Percentiles rank a stretch among this genome's conserved stretches.
phyloP scores from a whole-genome alignment of 2,888 invertebrate genomes.

The Ormyrus pomaceus region DNA sequence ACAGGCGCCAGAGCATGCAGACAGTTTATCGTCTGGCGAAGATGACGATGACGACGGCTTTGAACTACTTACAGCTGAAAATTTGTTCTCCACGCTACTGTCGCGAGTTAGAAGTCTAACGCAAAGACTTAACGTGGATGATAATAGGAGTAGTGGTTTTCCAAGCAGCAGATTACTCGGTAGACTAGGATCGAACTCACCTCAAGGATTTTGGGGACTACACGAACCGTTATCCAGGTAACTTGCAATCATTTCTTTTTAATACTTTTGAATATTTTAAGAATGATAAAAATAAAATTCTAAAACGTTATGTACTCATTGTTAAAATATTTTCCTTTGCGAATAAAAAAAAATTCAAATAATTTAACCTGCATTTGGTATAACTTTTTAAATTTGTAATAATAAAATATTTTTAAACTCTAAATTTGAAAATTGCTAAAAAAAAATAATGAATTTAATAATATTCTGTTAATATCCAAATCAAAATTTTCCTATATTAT shows the following conservation, averaged over 20 bases:
- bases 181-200: constrained; percentile 72
- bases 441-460: too few species aligned
- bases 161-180: constrained; percentile 80
- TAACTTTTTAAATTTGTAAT: too few species aligned
- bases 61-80: constrained; percentile 93
- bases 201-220: constrained; percentile 76
- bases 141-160: constrained; percentile 81
- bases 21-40: constrained; percentile 92
- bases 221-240: constrained; percentile 73
- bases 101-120: constrained; percentile 91
- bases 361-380: too few species aligned
- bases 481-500: too few species aligned
- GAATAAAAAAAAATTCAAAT: neutral
- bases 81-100: constrained; percentile 90
- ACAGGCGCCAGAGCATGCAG: constrained; percentile 83
- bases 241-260: neutral
- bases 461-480: neutral
- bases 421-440: too few species aligned
- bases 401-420: too few species aligned
- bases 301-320: neutral
- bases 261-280: neutral
- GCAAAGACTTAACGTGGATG: constrained; percentile 89
- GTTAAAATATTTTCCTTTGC: constrained; percentile 39
- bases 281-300: neutral
- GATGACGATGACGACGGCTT: constrained; percentile 94